Conservation (phyloP, 2,113 vertebrate genomes). For the Cebus imitator region DNA sequence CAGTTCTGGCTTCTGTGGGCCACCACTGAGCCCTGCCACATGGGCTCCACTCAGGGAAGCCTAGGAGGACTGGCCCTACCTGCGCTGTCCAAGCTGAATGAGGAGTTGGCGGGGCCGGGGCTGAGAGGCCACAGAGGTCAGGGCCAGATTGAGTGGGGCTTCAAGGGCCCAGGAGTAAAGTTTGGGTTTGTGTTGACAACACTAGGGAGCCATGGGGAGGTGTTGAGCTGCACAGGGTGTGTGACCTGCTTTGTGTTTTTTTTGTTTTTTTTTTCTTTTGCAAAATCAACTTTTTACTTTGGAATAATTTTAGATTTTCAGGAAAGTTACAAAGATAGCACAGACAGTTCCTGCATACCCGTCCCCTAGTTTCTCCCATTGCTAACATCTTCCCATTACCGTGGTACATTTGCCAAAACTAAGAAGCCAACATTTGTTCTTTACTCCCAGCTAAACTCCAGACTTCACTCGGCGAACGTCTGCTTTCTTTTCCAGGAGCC, state of each 20-base stretch:
- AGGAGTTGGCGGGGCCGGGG: neutral
- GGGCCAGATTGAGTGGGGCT: neutral
- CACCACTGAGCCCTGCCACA: neutral
- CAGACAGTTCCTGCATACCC: neutral
- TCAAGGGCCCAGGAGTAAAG: neutral
- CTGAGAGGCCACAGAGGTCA: neutral
- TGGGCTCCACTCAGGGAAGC: neutral
- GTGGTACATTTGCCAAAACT: neutral
- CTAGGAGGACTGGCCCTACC: neutral
- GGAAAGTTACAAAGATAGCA: neutral
- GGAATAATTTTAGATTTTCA: conserved; percentile 5
- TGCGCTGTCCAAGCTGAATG: neutral
- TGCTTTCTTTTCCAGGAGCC: neutral
- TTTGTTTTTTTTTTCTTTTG: neutral
- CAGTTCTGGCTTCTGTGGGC: neutral
- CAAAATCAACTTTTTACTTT: neutral
- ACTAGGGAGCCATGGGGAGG: neutral
- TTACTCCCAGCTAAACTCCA: neutral
- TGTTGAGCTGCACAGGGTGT: neutral
- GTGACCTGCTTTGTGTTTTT: neutral
- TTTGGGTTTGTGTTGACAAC: neutral
- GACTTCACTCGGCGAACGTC: neutral
- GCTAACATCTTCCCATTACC: neutral
- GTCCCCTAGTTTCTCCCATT: no score
- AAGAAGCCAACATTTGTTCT: neutral